Conservation (phyloP, 2,888 invertebrate genomes). For the Eupithecia insigniata region DNA sequence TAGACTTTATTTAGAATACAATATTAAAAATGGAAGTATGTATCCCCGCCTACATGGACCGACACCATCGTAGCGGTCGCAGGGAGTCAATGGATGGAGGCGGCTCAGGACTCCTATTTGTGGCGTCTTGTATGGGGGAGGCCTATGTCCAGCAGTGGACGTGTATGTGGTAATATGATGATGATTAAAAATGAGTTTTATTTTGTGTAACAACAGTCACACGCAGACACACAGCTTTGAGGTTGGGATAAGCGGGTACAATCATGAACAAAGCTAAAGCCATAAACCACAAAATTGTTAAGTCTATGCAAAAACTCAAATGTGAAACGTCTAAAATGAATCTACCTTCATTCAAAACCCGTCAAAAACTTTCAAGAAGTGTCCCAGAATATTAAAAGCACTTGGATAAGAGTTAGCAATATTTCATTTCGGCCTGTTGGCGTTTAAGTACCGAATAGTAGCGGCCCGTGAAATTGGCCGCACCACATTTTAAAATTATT, state of each 20-base stretch:
- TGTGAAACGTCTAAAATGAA: not conserved
- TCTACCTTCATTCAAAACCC: constrained; percentile 19
- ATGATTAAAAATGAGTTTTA: not conserved
- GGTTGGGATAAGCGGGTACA: not conserved
- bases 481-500: constrained; percentile 69
- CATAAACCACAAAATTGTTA: constrained; percentile 8
- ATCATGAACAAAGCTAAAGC: not conserved
- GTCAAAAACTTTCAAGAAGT: constrained; percentile 29
- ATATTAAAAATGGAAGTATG: too few relatives aligned
- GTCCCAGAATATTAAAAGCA: constrained; percentile 42
- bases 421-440: constrained; percentile 71
- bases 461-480: constrained; percentile 75
- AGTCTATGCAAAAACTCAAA: constrained; percentile 4
- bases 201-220: not conserved
- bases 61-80: too few relatives aligned
- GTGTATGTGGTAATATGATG: too few relatives aligned
- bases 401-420: constrained; percentile 63
- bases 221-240: not conserved
- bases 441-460: constrained; percentile 59
- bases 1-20: too few relatives aligned
- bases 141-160: too few relatives aligned
- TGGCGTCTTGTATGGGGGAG: too few relatives aligned
- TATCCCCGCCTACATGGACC: too few relatives aligned
- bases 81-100: too few relatives aligned
- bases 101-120: too few relatives aligned